Percentiles rank a stretch among this genome's conserved stretches.
Conservation (phyloP, 2,888 invertebrate species). For the Venusia cambrica region DNA sequence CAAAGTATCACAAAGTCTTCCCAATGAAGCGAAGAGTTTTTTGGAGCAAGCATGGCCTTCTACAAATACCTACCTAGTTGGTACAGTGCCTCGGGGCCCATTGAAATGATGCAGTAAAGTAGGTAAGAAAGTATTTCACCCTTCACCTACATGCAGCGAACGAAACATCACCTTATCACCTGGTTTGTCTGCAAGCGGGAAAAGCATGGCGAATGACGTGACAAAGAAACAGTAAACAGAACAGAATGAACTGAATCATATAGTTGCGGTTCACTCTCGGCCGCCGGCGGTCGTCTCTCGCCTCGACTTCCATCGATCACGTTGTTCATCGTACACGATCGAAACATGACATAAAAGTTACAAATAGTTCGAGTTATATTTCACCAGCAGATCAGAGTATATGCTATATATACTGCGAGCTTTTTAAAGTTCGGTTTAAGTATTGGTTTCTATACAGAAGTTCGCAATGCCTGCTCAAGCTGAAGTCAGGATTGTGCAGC, state of each 20-base stretch:
- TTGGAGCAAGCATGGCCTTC: too few relatives aligned
- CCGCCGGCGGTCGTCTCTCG: slow-evolving; percentile 31
- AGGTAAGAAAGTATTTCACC: too few relatives aligned
- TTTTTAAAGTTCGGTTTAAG: slow-evolving; percentile 22
- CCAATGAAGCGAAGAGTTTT: too few relatives aligned
- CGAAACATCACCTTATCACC: too few relatives aligned
- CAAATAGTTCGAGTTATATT: slow-evolving; percentile 4
- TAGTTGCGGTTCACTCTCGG: slow-evolving; percentile 36
- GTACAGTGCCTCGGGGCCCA: too few relatives aligned
- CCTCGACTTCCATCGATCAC: slow-evolving; percentile 25
- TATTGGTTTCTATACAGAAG: too few relatives aligned
- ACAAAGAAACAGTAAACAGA: slow-evolving; percentile 4
- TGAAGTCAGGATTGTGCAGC: slow-evolving; percentile 56
- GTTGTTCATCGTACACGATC: slow-evolving; percentile 13
- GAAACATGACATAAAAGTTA: slow-evolving; percentile 40
- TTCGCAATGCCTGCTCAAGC: slow-evolving; percentile 65
- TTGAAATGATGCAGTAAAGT: too few relatives aligned
- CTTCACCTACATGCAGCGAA: too few relatives aligned
- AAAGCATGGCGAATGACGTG: slow-evolving; percentile 7
- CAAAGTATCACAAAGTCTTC: too few relatives aligned
- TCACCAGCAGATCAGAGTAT: too few relatives aligned
- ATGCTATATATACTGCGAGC: slow-evolving; percentile 12
- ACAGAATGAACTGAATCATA: too few relatives aligned
- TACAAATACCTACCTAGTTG: too few relatives aligned
- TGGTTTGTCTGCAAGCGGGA: slow-evolving; percentile 5